Base-by-base conservation (phyloP, 2,888 invertebrate species). In the Nematopogon swammerdamellus region DNA sequence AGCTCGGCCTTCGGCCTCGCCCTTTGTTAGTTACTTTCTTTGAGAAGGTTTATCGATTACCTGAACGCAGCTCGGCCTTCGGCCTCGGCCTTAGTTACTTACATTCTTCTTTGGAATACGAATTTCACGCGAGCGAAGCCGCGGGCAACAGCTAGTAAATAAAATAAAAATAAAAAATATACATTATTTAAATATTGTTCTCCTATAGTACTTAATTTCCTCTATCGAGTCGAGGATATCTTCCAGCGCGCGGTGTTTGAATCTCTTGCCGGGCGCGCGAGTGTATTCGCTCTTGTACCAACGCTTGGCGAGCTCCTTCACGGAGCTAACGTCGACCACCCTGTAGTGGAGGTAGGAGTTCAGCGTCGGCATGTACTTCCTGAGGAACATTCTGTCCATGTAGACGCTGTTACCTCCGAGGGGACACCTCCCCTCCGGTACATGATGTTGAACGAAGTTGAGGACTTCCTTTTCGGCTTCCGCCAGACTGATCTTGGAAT, bases 391-490 rank as follows among this genome's bases (percentile, higher is more conserved):
- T 54, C 91, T 81, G 66, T 98, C 97, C 83, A 89, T 86, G 59
- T 92, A 91, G 3, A 97, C 83, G 49, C 91, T 86, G 73, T 93
- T 97, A 0, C 97, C 97, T 10, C 89, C 95, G 46, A 97, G 62
- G 0, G 92, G 91, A 60, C 90, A 89, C 53, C 72, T 73, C 16
- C 84, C 84, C 47, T 72, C 80, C 1, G 72, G 73, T 1, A 63
- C 66, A 64, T 90, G 80, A 48, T 72, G 59, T 55, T 82, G 69
- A 0, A 97, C 65, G 68, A 94, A 95, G 1, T 84, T 61, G n/a
- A 94, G 61, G 19, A 97, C 60, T 59, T 80, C 64, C 11, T 76
- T 65, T 63, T 96, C 94, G 0, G 92, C 96, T 53, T 85, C 76
- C 50, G 74, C 60, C 3, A 89, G 55, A 0, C 84, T 79, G 42